phyloP scores from a whole-genome alignment of 92 coral and sea anemone species.

The Palythoa caribaeorum region DNA sequence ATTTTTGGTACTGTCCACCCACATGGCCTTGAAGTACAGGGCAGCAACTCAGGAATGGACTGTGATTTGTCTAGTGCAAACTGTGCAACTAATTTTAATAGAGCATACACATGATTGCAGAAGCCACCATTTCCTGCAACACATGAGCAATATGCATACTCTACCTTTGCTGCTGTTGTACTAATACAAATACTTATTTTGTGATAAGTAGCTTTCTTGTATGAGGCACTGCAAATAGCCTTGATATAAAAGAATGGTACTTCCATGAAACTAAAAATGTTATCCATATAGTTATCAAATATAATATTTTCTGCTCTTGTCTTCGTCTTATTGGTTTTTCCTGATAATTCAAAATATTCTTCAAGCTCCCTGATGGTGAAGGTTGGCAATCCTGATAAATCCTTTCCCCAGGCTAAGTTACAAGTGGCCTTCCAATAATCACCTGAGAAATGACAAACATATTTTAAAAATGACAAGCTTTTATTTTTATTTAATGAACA shows the following conservation, averaged over 20 bases:
- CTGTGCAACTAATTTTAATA: constrained; percentile 61
- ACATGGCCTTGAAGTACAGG: constrained; percentile 70
- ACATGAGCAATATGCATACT: constrained; percentile 67
- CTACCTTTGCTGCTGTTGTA: constrained; percentile 50
- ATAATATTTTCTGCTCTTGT: neutral
- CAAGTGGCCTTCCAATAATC: neutral
- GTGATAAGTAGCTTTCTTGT: constrained; percentile 53
- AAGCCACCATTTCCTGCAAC: constrained; percentile 68
- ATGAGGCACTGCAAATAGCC: constrained; percentile 24
- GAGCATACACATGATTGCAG: constrained; percentile 71
- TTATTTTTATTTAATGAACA: too few relatives aligned
- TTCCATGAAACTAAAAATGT: constrained; percentile 26
- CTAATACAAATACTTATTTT: constrained; percentile 56
- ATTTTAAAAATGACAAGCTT: too few relatives aligned
- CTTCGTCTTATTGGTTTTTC: neutral
- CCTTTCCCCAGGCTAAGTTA: neutral
- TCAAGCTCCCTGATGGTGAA: neutral
- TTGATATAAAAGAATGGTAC: constrained; percentile 33
- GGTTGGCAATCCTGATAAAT: neutral
- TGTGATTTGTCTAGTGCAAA: constrained; percentile 57
- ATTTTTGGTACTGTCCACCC: constrained; percentile 64
- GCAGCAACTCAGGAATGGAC: constrained; percentile 48
- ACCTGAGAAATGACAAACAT: neutral
- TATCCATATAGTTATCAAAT: constrained; percentile 60
- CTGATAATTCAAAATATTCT: neutral